Percentiles rank a stretch among this genome's conserved stretches.
phyloP scores from a whole-genome alignment of 2,888 invertebrate species.

The Drosophila eohydei region DNA sequence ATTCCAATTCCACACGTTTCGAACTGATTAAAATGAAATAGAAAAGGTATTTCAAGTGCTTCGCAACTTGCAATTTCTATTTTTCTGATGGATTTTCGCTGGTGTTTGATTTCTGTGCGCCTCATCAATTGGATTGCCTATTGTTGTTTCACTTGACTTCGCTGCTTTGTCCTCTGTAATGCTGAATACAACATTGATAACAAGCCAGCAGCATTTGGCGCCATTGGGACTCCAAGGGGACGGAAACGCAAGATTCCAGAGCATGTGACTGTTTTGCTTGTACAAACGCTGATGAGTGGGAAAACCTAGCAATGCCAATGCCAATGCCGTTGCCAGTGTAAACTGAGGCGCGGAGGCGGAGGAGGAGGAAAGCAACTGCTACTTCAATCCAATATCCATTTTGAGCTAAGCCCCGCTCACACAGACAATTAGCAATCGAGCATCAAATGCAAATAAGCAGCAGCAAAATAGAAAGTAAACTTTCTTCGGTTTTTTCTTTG shows the following conservation, averaged over 20 bases:
- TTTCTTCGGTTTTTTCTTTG: neutral
- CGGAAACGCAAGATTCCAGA: conserved; percentile 1
- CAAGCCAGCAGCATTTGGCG: conserved; percentile 13
- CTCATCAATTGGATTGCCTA: conserved; percentile 40
- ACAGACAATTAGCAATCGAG: conserved; percentile 55
- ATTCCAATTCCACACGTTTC: conserved; percentile 4
- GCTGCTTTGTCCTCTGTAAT: conserved; percentile 15
- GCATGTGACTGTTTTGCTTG: conserved; percentile 1
- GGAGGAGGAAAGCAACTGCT: conserved; percentile 25
- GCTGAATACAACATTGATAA: conserved; percentile 31
- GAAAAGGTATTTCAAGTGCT: conserved; percentile 20
- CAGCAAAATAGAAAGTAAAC: conserved; percentile 4
- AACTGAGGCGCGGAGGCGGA: conserved; percentile 1
- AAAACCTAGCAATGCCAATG: conserved; percentile 37
- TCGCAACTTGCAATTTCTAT: neutral
- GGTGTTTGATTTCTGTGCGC: conserved; percentile 39
- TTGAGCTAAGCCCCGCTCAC: conserved; percentile 2
- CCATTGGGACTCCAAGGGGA: conserved; percentile 1
- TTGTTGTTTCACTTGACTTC: conserved; percentile 39
- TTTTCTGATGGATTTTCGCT: conserved; percentile 25
- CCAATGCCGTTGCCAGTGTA: conserved; percentile 17
- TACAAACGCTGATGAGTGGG: neutral
- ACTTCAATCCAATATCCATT: conserved; percentile 39
- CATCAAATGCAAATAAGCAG: conserved; percentile 55
- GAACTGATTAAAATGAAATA: neutral